Percentiles rank a stretch among this genome's conserved stretches.
phyloP scores from a whole-genome alignment of 37 sponge, comb jelly and placozoan species.

The Halisarca cf. caerulea region DNA sequence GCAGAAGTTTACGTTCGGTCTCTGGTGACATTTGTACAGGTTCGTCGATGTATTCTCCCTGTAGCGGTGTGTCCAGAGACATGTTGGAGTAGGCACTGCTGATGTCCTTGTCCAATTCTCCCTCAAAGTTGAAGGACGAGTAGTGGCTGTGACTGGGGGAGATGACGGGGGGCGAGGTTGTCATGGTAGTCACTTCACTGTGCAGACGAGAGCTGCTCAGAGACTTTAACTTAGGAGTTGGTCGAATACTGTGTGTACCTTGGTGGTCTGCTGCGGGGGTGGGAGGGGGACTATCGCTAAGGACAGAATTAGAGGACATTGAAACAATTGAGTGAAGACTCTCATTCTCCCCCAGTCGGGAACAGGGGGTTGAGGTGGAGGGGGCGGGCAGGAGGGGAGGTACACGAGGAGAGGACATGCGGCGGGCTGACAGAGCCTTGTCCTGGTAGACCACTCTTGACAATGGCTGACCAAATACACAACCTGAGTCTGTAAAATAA shows the following conservation, averaged over 20 bases:
- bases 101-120: background rate
- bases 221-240: background rate
- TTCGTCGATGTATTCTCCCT: background rate
- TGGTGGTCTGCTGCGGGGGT: background rate
- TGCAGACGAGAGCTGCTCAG: background rate
- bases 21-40: background rate
- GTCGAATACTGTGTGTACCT: background rate
- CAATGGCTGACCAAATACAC: slow-evolving; percentile 25
- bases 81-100: background rate
- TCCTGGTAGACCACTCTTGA: background rate
- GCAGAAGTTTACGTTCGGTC: slow-evolving; percentile 20
- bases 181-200: background rate
- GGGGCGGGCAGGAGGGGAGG: background rate
- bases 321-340: background rate
- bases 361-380: background rate
- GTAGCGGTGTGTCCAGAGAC: background rate
- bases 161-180: background rate
- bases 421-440: background rate
- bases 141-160: background rate
- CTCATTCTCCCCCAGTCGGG: background rate
- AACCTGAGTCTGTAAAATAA: background rate
- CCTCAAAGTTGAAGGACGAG: background rate
- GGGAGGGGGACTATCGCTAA: slow-evolving; percentile 3
- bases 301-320: background rate
- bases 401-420: background rate